phyloP scores from a whole-genome alignment of 2,797 vertebrate genomes.

The Propithecus deckenii region DNA sequence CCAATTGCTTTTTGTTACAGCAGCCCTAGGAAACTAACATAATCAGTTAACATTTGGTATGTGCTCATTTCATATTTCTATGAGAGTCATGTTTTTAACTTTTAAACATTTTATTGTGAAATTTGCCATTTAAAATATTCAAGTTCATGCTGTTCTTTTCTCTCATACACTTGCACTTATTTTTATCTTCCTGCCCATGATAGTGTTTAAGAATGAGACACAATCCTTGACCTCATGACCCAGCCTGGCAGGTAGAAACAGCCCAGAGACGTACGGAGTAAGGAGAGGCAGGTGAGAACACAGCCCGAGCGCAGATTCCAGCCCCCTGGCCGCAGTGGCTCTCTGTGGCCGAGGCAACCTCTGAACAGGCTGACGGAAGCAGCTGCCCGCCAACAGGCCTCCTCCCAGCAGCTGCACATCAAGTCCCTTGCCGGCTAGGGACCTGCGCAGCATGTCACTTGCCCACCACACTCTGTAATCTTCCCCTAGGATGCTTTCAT shows the following conservation, averaged over 20 bases:
- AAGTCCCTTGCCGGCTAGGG: too few relatives aligned
- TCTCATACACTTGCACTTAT: neutral
- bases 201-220: neutral
- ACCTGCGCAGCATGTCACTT: rapidly evolving
- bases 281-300: rapidly evolving
- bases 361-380: neutral
- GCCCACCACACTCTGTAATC: neutral
- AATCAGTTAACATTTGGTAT: neutral
- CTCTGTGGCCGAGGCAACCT: neutral
- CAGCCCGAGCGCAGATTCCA: neutral
- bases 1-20: neutral
- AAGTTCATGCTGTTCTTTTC: neutral
- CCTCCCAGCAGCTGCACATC: neutral
- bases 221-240: neutral
- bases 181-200: neutral
- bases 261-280: neutral
- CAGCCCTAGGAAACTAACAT: neutral
- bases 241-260: neutral
- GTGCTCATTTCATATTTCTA: neutral
- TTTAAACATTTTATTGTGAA: neutral
- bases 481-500: neutral
- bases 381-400: rapidly evolving
- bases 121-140: neutral
- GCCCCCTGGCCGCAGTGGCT: neutral
- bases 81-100: neutral